A percentile compares a stretch with the other conserved stretches of the same genome.
These are phyloP conservation scores for Sphaerodactylus townsendi DNA, from an alignment of 2,113 vertebrate genomes.

Conservation along the genomic window DNA sequence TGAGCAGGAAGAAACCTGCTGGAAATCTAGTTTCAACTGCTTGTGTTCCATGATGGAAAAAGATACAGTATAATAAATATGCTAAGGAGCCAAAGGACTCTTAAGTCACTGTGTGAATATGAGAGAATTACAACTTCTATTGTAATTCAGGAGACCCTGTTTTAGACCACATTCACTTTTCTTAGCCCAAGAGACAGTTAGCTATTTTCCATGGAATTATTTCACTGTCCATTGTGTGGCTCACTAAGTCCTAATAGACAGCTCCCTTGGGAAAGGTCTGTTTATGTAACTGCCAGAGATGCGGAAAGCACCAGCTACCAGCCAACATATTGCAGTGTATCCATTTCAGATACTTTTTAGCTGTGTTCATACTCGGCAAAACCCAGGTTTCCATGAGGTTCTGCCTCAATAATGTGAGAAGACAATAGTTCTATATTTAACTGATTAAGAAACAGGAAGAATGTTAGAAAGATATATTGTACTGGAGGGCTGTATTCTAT, in stretches of 20 bases:
- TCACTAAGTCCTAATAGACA: slow-evolving; percentile 6
- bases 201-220: slow-evolving; percentile 9
- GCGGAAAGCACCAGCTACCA: background rate
- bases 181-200: background rate
- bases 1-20: too few species aligned
- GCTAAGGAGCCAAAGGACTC: too few species aligned
- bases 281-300: slow-evolving; percentile 33
- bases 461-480: slow-evolving; percentile 70
- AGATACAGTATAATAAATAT: too few species aligned
- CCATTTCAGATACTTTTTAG: slow-evolving; percentile 44
- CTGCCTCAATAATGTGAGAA: slow-evolving; percentile 62
- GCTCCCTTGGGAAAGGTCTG: slow-evolving; percentile 13
- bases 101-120: background rate
- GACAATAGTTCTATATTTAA: slow-evolving; percentile 79
- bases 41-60: too few species aligned
- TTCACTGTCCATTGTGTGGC: slow-evolving; percentile 39
- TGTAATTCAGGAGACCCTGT: background rate
- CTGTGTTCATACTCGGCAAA: slow-evolving; percentile 55
- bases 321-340: background rate
- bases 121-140: background rate
- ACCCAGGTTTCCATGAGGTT: slow-evolving; percentile 65
- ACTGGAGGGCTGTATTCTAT: slow-evolving; percentile 65
- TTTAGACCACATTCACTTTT: background rate
- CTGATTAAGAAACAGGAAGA: slow-evolving; percentile 78
- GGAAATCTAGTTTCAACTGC: too few species aligned